Evolutionary conservation across 2,113 vertebrate genomes (phyloP), one percentile per base, ranked within the genome.

Genomic region (Nothoprocta pentlandii): DNA sequence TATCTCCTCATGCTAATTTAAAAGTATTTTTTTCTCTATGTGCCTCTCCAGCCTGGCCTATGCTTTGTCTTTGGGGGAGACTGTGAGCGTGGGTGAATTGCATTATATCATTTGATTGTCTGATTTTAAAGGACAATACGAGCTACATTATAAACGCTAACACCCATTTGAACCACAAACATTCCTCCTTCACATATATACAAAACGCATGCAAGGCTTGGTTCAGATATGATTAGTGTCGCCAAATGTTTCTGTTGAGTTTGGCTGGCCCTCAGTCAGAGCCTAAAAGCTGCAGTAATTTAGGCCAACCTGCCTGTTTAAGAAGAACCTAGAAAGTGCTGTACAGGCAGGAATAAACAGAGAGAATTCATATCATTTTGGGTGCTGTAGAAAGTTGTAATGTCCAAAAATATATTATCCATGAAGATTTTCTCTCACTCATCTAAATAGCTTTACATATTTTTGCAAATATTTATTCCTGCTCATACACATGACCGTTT

Each of bases 101-200:
- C 61, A 56, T 95, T 76, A 56, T 73, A 49, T 41, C 84, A 85
- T 94, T 94, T 85, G 83, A 87, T 92, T 93, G 74, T 49, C 80
- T 84, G 85, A 74, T 89, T 87, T 84, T 92, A 79, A 85, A 92
- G 79, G 79, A 83, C 76, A 90, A 87, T 51, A 42, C 76, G 91
- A 90, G 79, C 93, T 95, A 90, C 85, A 83, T 85, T 92, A 56
- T 30, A 91, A 94, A 69, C 62, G 30, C 69, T 42, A 86, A 64
- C 88, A 90, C 64, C 68, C 80, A 91, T 80, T 92, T 78, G 90
- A 83, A 51, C 42, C 69, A 87, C 89, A 90, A 77, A 77, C 36
- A 47, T 68, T 87, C 25, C 79, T 74, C 53, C 42, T 85, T 92
- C 75, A 91, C 78, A 85, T 91, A 80, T 8, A 51, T 77, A 88